Evolutionary conservation across 2,797 vertebrate genomes (phyloP), one percentile per base, ranked within the genome.

Genomic region (Tamandua tetradactyla): DNA sequence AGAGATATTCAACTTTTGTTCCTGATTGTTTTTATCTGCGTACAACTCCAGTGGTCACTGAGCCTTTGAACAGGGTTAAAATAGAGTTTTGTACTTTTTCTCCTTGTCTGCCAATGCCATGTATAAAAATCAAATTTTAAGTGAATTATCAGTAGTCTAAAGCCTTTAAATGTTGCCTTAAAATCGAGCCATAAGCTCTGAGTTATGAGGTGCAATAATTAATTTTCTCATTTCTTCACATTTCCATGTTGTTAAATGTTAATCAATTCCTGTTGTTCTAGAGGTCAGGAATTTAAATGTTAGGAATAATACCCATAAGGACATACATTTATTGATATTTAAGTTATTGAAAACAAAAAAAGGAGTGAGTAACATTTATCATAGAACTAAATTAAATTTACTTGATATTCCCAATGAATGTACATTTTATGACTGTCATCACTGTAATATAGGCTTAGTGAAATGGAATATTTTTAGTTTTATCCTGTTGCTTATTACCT

Each of bases 211-310:
- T 96, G 93, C 69, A 97, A 95, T 96, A 95, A 94, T 97, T 97
- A 97, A 96, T 96, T 97, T 97, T 84, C 81, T 95, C 90, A 84
- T 96, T 95, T 96, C 78, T 95, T 97, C 95, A 97, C 95, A 95
- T 96, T 96, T 96, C 90, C 92, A 88, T 93, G 90, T 89, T 94
- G 93, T 94, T 96, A 97, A 97, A 97, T 97, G 96, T 97, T 97
- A 97, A 97, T 96, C 95, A 91, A 95, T 96, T 96, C 95, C 90
- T 96, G 94, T 88, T 95, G 94, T 96, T 97, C 94, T 83, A 76
- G 95, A 96, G 96, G 95, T 97, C 95, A 97, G 90, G 93, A 93
- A 95, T 95, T 95, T 95, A 95, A 97, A 96, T 97, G 94, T 97
- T 95, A 97, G 78, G 90, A 95, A 92, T 97, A 95, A 97, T 96